Evolutionary conservation across 2,797 vertebrate genomes (phyloP).

Genomic region (Champsocephalus esox): DNA sequence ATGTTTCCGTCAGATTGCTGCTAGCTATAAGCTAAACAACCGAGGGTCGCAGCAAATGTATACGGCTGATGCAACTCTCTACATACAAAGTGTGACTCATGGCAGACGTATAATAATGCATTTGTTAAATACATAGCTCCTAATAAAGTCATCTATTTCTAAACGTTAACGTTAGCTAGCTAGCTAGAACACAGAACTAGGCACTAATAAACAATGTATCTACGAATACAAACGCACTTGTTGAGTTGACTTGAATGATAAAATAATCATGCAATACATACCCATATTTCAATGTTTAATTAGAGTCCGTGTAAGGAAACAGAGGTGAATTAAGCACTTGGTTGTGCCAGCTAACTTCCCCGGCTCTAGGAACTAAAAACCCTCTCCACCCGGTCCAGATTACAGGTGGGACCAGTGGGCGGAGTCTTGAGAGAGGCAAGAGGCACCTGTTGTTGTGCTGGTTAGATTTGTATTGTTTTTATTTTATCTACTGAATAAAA

Average conservation of each 20-base stretch:
- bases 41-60: not conserved
- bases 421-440: conserved; percentile 14
- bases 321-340: not conserved
- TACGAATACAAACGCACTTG: not conserved
- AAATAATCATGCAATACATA: conserved; percentile 53
- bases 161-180: conserved; percentile 18
- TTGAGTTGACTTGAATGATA: not conserved
- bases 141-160: not conserved
- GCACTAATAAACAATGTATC: not conserved
- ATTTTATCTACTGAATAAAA: not conserved
- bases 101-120: rapidly evolving
- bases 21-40: conserved; percentile 24
- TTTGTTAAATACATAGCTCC: too few relatives aligned
- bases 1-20: conserved; percentile 41
- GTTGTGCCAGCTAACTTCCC: not conserved
- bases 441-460: not conserved
- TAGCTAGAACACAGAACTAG: not conserved
- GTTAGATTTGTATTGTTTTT: not conserved
- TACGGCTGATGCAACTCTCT: rapidly evolving
- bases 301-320: not conserved
- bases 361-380: conserved; percentile 52
- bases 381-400: conserved; percentile 43
- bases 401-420: conserved; percentile 57
- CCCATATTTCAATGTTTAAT: conserved; percentile 62
- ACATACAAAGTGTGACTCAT: rapidly evolving